phyloP scores from a whole-genome alignment of 2,113 vertebrate species.

The Acanthochromis polyacanthus region DNA sequence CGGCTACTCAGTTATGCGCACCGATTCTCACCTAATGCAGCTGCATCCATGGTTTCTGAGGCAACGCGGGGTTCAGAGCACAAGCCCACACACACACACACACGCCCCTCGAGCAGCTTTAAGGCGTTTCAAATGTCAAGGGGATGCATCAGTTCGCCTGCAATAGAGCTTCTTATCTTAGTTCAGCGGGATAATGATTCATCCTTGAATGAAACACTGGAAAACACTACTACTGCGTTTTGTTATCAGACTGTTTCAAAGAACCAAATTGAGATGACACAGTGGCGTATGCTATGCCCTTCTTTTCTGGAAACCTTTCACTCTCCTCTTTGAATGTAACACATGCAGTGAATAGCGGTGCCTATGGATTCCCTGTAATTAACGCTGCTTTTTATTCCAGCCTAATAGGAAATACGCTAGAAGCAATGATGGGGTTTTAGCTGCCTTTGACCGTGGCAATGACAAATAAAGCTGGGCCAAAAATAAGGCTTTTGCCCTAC shows the following conservation, averaged over 20 bases:
- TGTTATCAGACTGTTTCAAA: conserved; percentile 49
- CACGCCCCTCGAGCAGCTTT: conserved; percentile 58
- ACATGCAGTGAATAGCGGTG: not conserved
- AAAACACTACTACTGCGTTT: conserved; percentile 47
- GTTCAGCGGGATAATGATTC: conserved; percentile 63
- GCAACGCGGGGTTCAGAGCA: conserved; percentile 46
- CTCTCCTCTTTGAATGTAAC: conserved; percentile 9
- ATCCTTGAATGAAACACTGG: conserved; percentile 53
- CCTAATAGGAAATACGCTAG: conserved; percentile 35
- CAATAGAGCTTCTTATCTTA: conserved; percentile 60
- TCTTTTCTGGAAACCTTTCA: not conserved
- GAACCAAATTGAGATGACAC: conserved; percentile 37
- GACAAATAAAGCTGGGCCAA: conserved; percentile 63
- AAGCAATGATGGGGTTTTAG: conserved; percentile 60
- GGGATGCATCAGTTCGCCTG: conserved; percentile 69
- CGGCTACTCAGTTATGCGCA: conserved; percentile 21
- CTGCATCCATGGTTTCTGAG: conserved; percentile 31
- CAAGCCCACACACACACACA: conserved; percentile 37
- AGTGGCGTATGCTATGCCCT: not conserved
- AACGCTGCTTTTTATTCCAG: conserved; percentile 29
- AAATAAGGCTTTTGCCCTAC: conserved; percentile 63
- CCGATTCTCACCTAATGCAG: conserved; percentile 56
- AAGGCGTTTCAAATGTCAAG: conserved; percentile 77
- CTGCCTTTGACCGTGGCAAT: conserved; percentile 65
- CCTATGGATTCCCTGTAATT: conserved; percentile 43